Evolutionary conservation across 2,113 vertebrate genomes (phyloP).

Genomic region (Lycaon pictus): DNA sequence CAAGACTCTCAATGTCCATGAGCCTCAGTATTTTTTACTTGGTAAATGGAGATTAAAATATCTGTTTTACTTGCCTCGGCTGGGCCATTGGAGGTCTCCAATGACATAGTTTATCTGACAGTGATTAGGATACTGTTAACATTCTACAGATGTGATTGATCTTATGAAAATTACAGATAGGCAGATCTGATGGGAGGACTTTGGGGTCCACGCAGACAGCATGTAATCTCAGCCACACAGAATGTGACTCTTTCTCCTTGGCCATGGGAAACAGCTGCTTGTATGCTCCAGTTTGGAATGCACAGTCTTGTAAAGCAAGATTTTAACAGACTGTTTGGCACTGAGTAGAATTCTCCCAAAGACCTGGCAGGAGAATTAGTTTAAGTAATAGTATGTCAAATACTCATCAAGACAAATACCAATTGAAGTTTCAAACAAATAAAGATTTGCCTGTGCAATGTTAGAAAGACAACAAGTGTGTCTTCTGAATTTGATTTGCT

Average conservation of each 20-base stretch:
- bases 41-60: background rate
- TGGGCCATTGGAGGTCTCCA: background rate
- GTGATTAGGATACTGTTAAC: background rate
- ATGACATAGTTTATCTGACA: background rate
- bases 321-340: slow-evolving; percentile 88
- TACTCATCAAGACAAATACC: slow-evolving; percentile 82
- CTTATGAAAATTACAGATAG: slow-evolving; percentile 52
- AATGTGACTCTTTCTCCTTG: slow-evolving; percentile 70
- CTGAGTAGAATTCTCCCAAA: slow-evolving; percentile 81
- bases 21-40: background rate
- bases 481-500: slow-evolving; percentile 62
- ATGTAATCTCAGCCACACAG: slow-evolving; percentile 65
- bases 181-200: slow-evolving; percentile 56
- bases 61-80: background rate
- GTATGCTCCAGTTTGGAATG: slow-evolving; percentile 79
- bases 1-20: background rate
- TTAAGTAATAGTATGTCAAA: slow-evolving; percentile 87
- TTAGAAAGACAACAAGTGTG: slow-evolving; percentile 63
- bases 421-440: slow-evolving; percentile 82
- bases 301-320: slow-evolving; percentile 81
- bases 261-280: slow-evolving; percentile 83
- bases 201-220: slow-evolving; percentile 59
- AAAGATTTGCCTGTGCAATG: background rate
- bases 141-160: background rate
- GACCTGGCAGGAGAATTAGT: slow-evolving; percentile 85